These are phyloP conservation scores for Babyrousa celebensis DNA, from an alignment of 2,797 vertebrate genomes.

Conservation along the genomic window DNA sequence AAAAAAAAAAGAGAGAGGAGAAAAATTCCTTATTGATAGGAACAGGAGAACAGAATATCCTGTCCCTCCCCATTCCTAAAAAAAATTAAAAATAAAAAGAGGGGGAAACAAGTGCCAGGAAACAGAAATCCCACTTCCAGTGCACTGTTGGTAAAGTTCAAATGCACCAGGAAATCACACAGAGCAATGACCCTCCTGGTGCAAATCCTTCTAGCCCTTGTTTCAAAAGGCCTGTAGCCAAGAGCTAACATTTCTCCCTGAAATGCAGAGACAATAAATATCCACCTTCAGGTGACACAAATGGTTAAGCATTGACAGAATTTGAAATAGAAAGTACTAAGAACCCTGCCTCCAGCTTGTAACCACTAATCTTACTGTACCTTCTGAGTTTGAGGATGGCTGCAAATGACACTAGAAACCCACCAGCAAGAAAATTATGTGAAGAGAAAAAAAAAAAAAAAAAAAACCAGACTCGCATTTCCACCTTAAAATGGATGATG, in stretches of 20 bases:
- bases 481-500: not conserved
- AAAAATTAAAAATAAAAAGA: not conserved
- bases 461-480: not conserved
- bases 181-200: not conserved
- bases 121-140: not conserved
- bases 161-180: not conserved
- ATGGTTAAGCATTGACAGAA: constrained; percentile 27
- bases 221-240: constrained; percentile 6
- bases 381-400: not conserved
- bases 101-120: not conserved
- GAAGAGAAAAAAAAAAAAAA: constrained; percentile 15
- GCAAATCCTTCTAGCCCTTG: not conserved
- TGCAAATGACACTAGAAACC: not conserved
- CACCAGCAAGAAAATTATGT: not conserved
- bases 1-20: not conserved
- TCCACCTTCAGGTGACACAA: not conserved
- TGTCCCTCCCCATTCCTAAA: not conserved
- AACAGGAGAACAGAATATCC: constrained; percentile 46
- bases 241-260: constrained; percentile 13
- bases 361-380: constrained; percentile 14
- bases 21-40: constrained; percentile 8
- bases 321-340: constrained; percentile 59
- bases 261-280: constrained; percentile 52
- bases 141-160: not conserved
- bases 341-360: not conserved